Percentiles rank a stretch among this genome's conserved stretches.
phyloP scores from a whole-genome alignment of 2,888 invertebrate species.

The Dascillus cervinus region DNA sequence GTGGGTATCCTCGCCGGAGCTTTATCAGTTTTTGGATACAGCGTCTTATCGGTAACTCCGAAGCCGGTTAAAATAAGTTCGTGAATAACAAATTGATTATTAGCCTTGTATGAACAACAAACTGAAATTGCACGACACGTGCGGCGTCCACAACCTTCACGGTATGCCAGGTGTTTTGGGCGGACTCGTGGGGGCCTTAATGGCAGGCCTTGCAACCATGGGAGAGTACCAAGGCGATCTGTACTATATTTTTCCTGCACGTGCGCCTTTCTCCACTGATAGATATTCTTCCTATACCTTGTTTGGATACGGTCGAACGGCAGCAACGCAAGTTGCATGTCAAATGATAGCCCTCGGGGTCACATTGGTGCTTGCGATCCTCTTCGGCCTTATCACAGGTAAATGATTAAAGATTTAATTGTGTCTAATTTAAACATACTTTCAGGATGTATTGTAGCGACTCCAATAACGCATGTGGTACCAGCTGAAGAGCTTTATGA shows the following conservation, averaged over 20 bases:
- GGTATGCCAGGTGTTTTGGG: slow-evolving; percentile 90
- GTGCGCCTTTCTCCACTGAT: slow-evolving; percentile 41
- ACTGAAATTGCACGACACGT: slow-evolving; percentile 65
- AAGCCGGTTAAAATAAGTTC: neutral
- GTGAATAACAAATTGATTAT: neutral
- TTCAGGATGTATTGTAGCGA: no score
- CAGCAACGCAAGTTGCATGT: slow-evolving; percentile 65
- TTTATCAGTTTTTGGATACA: slow-evolving; percentile 76
- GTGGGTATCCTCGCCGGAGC: slow-evolving; percentile 72
- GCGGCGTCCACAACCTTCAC: slow-evolving; percentile 94
- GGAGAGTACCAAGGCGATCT: slow-evolving; percentile 54
- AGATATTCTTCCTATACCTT: slow-evolving; percentile 25
- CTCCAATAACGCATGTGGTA: no score
- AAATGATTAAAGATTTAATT: no score
- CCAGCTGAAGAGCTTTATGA: no score
- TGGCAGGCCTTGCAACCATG: slow-evolving; percentile 63
- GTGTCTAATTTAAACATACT: no score
- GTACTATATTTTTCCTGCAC: slow-evolving; percentile 53
- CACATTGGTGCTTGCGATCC: slow-evolving; percentile 62
- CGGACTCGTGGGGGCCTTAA: slow-evolving; percentile 68
- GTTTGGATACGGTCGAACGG: slow-evolving; percentile 52
- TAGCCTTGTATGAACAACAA: slow-evolving; percentile 31
- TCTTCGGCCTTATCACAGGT: slow-evolving; percentile 68
- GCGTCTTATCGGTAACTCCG: slow-evolving; percentile 64
- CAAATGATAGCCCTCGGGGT: slow-evolving; percentile 65